Evolutionary conservation across 2,888 invertebrate genomes (phyloP).

Genomic region (Trachelus iudaicus): DNA sequence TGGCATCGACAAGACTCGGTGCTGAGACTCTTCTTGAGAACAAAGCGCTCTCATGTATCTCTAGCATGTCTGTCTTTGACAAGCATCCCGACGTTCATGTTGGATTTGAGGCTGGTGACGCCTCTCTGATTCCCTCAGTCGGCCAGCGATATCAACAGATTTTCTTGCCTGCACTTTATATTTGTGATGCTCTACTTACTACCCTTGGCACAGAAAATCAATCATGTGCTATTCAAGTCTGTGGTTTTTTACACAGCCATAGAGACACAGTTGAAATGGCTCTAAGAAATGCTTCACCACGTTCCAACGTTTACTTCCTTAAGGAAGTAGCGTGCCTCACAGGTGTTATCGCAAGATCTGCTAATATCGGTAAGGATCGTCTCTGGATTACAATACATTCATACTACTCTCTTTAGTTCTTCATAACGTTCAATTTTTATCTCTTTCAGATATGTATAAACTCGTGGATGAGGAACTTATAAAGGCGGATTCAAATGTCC

Average conservation of each 20-base stretch:
- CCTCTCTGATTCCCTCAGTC: constrained; percentile 72
- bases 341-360: constrained; percentile 78
- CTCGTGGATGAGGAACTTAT: constrained; percentile 58
- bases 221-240: constrained; percentile 83
- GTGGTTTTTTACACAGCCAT: constrained; percentile 84
- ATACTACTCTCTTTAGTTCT: not conserved
- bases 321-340: constrained; percentile 83
- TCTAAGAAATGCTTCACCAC: constrained; percentile 76
- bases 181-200: constrained; percentile 85
- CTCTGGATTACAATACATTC: not conserved
- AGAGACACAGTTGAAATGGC: constrained; percentile 84
- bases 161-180: constrained; percentile 81
- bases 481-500: constrained; percentile 41
- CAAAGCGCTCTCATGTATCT: constrained; percentile 71
- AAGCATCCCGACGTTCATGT: constrained; percentile 77
- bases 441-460: constrained; percentile 56
- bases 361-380: constrained; percentile 66
- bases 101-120: constrained; percentile 50
- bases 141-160: constrained; percentile 84
- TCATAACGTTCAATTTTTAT: not conserved
- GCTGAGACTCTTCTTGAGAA: constrained; percentile 74
- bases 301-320: constrained; percentile 74
- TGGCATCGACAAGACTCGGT: constrained; percentile 77
- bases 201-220: constrained; percentile 87
- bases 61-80: constrained; percentile 77